Percentiles rank a stretch among this genome's conserved stretches.
These are phyloP conservation scores for Syngnathus scovelli DNA, from an alignment of 2,113 vertebrate species.

Conservation along the genomic window DNA sequence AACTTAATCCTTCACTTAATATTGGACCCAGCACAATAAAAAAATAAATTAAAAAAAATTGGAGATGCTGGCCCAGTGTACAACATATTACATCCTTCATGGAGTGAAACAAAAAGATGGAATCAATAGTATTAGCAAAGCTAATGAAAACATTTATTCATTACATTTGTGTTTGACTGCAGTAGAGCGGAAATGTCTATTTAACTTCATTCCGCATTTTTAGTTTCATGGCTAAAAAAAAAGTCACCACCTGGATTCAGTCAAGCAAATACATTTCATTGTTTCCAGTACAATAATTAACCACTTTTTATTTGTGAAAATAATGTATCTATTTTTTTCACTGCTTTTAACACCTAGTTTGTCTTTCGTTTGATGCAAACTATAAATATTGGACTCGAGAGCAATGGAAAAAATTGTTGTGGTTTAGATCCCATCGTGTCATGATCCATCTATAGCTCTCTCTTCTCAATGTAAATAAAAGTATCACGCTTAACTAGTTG, in stretches of 20 bases:
- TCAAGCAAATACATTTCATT: not conserved
- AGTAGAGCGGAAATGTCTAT: not conserved
- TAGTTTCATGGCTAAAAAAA: not conserved
- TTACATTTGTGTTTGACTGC: not conserved
- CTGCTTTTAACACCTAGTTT: too few species aligned
- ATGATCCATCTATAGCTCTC: not conserved
- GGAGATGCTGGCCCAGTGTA: too few species aligned
- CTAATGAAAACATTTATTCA: not conserved
- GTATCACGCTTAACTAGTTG: conserved; percentile 11
- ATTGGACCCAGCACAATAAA: too few species aligned
- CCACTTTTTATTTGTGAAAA: too few species aligned
- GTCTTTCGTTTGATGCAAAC: not conserved
- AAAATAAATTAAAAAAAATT: too few species aligned
- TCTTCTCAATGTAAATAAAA: not conserved
- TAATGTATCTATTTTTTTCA: too few species aligned
- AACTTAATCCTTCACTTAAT: too few species aligned
- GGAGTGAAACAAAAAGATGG: not conserved
- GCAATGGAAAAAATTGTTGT: not conserved
- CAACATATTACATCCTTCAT: too few species aligned
- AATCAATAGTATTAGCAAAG: not conserved
- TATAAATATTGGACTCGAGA: not conserved
- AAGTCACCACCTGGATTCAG: not conserved
- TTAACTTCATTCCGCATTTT: not conserved
- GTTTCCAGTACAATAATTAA: too few species aligned
- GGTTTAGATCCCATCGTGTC: not conserved